These are phyloP conservation scores for Apis laboriosa DNA, from an alignment of 1,140 invertebrate species.

Conservation along the genomic window DNA sequence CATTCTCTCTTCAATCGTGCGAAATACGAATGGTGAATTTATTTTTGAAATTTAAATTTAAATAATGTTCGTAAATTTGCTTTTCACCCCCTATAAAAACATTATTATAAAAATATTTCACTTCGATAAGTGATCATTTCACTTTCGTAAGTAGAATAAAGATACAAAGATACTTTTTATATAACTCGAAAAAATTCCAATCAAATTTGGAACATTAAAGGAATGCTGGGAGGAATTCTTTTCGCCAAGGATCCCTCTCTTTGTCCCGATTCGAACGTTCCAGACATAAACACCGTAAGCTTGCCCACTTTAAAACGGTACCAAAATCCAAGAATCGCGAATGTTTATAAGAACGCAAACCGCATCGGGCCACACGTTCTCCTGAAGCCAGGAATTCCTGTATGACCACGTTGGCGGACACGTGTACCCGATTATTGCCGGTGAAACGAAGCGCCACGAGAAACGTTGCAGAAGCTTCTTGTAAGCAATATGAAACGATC, in stretches of 20 bases:
- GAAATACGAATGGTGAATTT: neutral
- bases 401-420: neutral
- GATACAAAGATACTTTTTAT: no score
- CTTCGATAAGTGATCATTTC: no score
- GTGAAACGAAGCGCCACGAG: slow-evolving; percentile 39
- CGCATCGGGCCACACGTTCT: neutral
- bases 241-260: neutral
- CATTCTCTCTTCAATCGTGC: neutral
- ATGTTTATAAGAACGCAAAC: neutral
- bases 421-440: slow-evolving; percentile 32
- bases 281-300: neutral
- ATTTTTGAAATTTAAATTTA: neutral
- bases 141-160: no score
- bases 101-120: no score
- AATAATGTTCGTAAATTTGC: no score
- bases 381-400: neutral
- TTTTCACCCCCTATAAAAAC: no score
- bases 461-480: slow-evolving; percentile 11
- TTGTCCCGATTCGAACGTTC: no score
- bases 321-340: neutral
- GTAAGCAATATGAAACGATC: neutral
- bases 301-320: neutral
- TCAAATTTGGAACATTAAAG: no score
- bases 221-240: neutral
- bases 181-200: no score